Base-by-base conservation (phyloP, 2,113 vertebrate species). In the Phrynosoma blainvillii region DNA sequence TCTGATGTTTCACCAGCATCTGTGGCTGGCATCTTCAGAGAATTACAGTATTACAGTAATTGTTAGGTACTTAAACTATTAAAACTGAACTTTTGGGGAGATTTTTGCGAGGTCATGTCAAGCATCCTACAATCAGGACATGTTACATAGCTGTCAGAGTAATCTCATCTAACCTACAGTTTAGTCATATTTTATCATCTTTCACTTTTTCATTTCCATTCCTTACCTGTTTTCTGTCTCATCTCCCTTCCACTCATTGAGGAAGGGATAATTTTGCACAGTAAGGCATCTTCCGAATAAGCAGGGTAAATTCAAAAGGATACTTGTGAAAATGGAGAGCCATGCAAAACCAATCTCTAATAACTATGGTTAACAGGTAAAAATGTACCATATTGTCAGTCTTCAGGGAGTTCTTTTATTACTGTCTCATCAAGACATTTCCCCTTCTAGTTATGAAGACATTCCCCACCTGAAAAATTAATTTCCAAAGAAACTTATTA, bases 181-280 rank as follows among this genome's bases (percentile, higher is more conserved):
- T 91, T 89, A 92, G 91, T 87, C 52, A 59, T 84, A 83, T 2
- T 82, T 71, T 10, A 87, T 23, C 78, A 88, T 79, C 89, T 36
- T 90, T 86, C 87, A 32, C 80, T 32, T 88, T 5, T 84, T 88
- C 0, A 0, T 36, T 84, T 66, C 56, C 84, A 88, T 77, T 71
- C 87, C 73, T 93, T 83, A 93, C 86, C 52, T 84, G 0, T 75
- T 78, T 81, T 94, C 85, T 82, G 76, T 87, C 88, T 83, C 47
- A 81, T 92, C 87, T 84, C 62, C 77, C n/a, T 76, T 86, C n/a
- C 2, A 5, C 82, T 88, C 88, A 89, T 88, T 93, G 90, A 79
- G 82, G 81, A 89, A 92, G 91, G 86, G 59, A 90, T 92, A 86
- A 90, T 94, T 95, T 90, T 91, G 70, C 89, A 92, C 88, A 75